phyloP scores from a whole-genome alignment of 1,140 invertebrate genomes.

The Lucilia cuprina region DNA sequence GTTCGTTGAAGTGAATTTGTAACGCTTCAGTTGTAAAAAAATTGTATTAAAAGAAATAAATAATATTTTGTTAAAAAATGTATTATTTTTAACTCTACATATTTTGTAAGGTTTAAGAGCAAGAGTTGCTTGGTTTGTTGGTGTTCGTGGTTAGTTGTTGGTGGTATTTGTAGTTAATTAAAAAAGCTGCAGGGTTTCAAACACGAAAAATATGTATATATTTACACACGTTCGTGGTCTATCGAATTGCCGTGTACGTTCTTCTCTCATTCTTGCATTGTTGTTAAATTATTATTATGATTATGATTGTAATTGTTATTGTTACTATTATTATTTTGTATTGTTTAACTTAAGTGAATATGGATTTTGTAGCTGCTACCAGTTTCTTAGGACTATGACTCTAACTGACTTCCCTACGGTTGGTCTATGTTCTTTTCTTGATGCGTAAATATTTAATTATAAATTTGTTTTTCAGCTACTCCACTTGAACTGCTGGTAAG shows the following conservation, averaged over 20 bases:
- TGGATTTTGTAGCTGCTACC: neutral
- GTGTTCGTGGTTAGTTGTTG: neutral
- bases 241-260: neutral
- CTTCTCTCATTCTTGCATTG: neutral
- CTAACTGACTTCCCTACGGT: neutral
- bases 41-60: neutral
- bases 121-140: neutral
- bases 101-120: neutral
- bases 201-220: neutral
- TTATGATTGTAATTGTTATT: neutral
- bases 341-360: neutral
- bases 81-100: neutral
- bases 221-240: too few relatives aligned
- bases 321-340: neutral
- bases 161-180: neutral
- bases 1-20: neutral
- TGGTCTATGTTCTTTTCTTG: neutral
- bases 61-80: too few relatives aligned
- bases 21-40: neutral
- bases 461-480: neutral
- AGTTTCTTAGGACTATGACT: neutral
- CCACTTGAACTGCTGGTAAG: neutral
- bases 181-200: constrained; percentile 17
- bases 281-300: neutral
- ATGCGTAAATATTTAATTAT: neutral